Evolutionary conservation across 2,888 invertebrate genomes (phyloP).

Genomic region (Lepidocyrtoides sp.): DNA sequence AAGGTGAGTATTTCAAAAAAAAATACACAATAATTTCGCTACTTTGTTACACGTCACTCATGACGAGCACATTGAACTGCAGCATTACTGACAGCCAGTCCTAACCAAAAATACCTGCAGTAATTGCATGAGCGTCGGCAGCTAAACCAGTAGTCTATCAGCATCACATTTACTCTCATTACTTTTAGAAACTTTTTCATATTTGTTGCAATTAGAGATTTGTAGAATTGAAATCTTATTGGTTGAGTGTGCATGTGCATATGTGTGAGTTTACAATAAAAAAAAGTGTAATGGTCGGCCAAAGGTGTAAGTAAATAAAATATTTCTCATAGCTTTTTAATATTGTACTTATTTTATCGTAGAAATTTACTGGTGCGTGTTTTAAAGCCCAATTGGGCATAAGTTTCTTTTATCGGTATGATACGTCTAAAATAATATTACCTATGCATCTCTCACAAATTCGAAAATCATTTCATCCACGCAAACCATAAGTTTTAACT

Average conservation of each 20-base stretch:
- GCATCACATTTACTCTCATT: constrained; percentile 47
- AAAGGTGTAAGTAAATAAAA: constrained; percentile 21
- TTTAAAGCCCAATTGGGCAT: not conserved
- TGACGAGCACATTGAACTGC: not conserved
- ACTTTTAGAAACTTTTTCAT: constrained; percentile 62
- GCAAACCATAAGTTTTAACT: not conserved
- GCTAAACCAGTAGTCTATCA: constrained; percentile 23
- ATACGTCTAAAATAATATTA: not conserved
- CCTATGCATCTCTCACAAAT: not conserved
- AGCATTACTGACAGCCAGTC: constrained; percentile 1
- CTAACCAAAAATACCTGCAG: constrained; percentile 21
- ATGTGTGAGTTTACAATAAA: not conserved
- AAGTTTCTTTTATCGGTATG: constrained; percentile 23
- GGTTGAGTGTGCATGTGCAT: constrained; percentile 2
- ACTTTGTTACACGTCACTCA: not conserved
- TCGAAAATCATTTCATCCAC: constrained; percentile 4
- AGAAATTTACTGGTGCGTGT: constrained; percentile 41
- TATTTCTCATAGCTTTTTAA: not conserved
- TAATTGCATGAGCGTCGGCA: constrained; percentile 24
- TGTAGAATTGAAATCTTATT: constrained; percentile 54
- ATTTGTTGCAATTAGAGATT: constrained; percentile 56
- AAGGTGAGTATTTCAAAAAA: too few relatives aligned
- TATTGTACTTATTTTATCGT: not conserved
- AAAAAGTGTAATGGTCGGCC: not conserved
- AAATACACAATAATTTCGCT: too few relatives aligned